Evolutionary conservation across 2,113 vertebrate genomes (phyloP).

Genomic region (Cricetomys ansorgei): DNA sequence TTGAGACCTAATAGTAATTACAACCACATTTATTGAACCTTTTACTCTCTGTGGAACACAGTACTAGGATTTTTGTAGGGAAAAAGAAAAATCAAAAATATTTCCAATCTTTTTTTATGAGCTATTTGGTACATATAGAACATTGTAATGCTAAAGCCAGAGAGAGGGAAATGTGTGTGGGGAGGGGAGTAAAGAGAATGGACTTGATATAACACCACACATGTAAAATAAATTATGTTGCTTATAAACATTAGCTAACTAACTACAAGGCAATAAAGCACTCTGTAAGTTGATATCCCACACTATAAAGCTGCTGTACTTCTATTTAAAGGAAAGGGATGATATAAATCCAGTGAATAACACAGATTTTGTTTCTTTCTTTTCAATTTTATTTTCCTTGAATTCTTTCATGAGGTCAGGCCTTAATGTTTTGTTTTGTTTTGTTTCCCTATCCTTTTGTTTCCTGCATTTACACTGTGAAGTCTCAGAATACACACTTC

Average conservation of each 20-base stretch:
- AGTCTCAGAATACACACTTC: neutral
- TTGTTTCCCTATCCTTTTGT: neutral
- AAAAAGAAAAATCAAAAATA: constrained; percentile 28
- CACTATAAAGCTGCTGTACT: neutral
- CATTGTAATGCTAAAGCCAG: neutral
- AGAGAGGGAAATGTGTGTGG: neutral
- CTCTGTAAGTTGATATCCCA: neutral
- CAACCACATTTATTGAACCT: neutral
- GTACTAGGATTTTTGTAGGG: constrained; percentile 10
- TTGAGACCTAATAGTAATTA: no score
- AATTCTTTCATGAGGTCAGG: neutral
- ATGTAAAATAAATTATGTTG: neutral
- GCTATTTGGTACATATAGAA: neutral
- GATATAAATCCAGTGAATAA: neutral
- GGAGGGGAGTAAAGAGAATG: no score
- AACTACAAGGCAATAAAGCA: neutral
- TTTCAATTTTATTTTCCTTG: constrained; percentile 12
- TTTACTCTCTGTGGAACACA: neutral
- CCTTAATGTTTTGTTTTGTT: neutral
- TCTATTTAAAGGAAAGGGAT: constrained; percentile 20
- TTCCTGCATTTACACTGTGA: neutral
- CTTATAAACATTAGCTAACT: constrained; percentile 8
- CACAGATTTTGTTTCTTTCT: neutral
- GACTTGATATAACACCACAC: neutral
- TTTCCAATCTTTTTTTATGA: neutral